Evolutionary conservation across 2,797 vertebrate genomes (phyloP).

Genomic region (Pseudochromis fuscus): DNA sequence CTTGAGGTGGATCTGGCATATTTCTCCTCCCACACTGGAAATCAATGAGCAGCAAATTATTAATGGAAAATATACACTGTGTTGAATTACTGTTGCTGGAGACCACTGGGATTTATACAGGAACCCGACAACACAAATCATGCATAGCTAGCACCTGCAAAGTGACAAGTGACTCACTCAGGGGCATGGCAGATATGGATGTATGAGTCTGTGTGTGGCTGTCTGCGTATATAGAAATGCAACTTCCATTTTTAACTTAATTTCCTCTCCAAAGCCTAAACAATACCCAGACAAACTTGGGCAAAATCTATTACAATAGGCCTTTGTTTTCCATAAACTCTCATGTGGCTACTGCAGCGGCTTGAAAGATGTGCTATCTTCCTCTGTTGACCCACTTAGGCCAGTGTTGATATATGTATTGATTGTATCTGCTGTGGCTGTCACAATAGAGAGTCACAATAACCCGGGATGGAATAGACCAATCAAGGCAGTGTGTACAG

Average conservation of each 20-base stretch:
- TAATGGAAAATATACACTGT: slow-evolving; percentile 88
- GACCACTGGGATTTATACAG: slow-evolving; percentile 85
- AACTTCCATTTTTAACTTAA: slow-evolving; percentile 65
- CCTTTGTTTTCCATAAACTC: slow-evolving; percentile 66
- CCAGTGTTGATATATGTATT: slow-evolving; percentile 78
- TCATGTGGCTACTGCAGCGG: slow-evolving; percentile 44
- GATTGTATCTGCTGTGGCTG: slow-evolving; percentile 75
- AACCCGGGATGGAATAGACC: slow-evolving; percentile 62
- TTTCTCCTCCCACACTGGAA: slow-evolving; percentile 86
- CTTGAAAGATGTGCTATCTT: slow-evolving; percentile 68
- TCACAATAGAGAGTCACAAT: slow-evolving; percentile 70
- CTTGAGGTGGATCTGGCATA: slow-evolving; percentile 83
- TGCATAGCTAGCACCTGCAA: slow-evolving; percentile 71
- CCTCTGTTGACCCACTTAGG: slow-evolving; percentile 73
- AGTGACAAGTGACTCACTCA: slow-evolving; percentile 76
- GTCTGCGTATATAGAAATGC: slow-evolving; percentile 52
- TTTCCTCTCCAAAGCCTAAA: slow-evolving; percentile 60
- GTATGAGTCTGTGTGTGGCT: slow-evolving; percentile 48
- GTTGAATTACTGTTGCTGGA: slow-evolving; percentile 86
- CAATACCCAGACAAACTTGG: slow-evolving; percentile 57
- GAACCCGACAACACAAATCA: slow-evolving; percentile 85
- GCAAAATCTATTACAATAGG: slow-evolving; percentile 64
- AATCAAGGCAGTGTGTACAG: slow-evolving; percentile 57
- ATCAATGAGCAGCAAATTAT: slow-evolving; percentile 88
- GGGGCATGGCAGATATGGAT: slow-evolving; percentile 57